phyloP scores from a whole-genome alignment of 2,113 vertebrate species.

The Dasyprocta punctata region DNA sequence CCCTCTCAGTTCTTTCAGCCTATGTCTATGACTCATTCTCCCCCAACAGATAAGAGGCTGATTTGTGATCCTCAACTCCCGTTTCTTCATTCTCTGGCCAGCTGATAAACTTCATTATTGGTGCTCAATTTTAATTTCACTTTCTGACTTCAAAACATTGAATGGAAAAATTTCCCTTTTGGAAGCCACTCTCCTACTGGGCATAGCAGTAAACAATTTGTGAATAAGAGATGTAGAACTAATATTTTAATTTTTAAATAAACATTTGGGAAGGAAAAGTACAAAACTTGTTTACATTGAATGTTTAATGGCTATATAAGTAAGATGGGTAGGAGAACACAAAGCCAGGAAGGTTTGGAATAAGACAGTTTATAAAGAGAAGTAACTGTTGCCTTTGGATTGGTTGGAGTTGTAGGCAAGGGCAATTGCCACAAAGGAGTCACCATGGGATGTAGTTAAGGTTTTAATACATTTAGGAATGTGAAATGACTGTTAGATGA shows the following conservation, averaged over 20 bases:
- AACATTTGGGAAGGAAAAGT: neutral
- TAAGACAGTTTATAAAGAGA: neutral
- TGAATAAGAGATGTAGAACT: neutral
- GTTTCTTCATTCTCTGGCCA: neutral
- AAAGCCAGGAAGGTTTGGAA: neutral
- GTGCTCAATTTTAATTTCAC: neutral
- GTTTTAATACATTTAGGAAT: neutral
- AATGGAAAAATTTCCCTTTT: neutral
- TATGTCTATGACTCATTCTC: neutral
- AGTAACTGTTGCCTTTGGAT: neutral
- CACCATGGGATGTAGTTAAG: neutral
- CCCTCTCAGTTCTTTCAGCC: neutral
- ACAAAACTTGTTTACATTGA: neutral
- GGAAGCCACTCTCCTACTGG: neutral
- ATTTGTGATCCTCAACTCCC: neutral
- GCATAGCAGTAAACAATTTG: neutral
- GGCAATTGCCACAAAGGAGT: neutral
- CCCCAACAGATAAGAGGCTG: neutral
- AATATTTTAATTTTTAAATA: neutral
- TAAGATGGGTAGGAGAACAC: neutral
- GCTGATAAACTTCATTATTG: neutral
- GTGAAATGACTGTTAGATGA: neutral
- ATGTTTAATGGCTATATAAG: neutral
- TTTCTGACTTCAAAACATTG: neutral
- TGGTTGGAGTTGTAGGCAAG: neutral